Conservation (phyloP, 1,140 invertebrate species). For the Venustaconcha ellipsiformis region DNA sequence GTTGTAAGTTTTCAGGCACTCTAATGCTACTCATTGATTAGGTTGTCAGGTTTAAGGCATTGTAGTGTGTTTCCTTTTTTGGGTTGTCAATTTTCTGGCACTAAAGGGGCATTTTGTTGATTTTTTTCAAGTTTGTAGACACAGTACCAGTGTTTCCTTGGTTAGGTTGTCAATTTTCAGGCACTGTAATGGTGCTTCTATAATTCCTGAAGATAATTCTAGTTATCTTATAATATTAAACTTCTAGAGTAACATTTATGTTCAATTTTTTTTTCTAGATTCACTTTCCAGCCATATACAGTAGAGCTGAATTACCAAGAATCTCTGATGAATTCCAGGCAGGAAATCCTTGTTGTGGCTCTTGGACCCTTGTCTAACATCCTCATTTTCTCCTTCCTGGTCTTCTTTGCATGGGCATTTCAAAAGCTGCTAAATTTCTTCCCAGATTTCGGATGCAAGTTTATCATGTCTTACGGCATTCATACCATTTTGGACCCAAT, state of each 20-base stretch:
- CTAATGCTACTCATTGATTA: no score
- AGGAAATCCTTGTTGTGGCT: slow-evolving; percentile 62
- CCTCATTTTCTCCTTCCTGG: slow-evolving; percentile 50
- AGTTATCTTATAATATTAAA: no score
- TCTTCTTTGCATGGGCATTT: slow-evolving; percentile 48
- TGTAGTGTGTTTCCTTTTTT: no score
- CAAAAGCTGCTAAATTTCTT: slow-evolving; percentile 54
- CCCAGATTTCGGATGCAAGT: slow-evolving; percentile 64
- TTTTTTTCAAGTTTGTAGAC: no score
- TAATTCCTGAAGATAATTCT: no score
- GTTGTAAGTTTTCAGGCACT: no score
- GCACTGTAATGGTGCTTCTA: no score
- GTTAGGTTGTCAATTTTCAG: no score
- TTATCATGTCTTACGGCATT: slow-evolving; percentile 58
- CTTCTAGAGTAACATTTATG: not conserved
- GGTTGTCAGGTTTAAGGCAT: no score
- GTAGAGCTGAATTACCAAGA: slow-evolving; percentile 65
- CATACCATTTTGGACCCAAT: slow-evolving; percentile 59
- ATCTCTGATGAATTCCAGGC: slow-evolving; percentile 50
- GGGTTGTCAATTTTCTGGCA: no score
- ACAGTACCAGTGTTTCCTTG: no score
- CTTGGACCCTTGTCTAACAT: slow-evolving; percentile 60
- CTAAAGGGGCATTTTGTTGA: no score
- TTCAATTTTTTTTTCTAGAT: slow-evolving; percentile 40
- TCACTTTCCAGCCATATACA: slow-evolving; percentile 63